Evolutionary conservation across 92 coral and sea anemone species (phyloP), one percentile per base, ranked within the genome.

Genomic region (Siderastrea siderea): DNA sequence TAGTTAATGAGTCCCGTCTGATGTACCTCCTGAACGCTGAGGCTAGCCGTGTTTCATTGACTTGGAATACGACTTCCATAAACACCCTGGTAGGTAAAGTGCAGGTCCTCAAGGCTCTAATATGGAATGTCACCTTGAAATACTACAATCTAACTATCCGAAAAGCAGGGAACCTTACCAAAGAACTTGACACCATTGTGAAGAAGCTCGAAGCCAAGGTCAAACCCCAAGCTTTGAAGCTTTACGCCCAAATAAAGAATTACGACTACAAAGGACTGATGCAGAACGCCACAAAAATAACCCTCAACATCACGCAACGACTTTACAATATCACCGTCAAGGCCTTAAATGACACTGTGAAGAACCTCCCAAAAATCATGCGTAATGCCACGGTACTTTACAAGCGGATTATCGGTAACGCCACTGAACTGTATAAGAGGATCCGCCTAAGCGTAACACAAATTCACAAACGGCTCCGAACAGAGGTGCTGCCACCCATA

Each of bases 51-150:
- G 62, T 95, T 38, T 88, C 94, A 69, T 81, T 95, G 52, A 93
- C 96, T 11, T 95, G 96, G 92, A 95, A 95, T 67, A 91, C 95
- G n/a, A 86, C 98, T 4, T 82, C 98, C 47, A 50, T 81, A 71
- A 91, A 91, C 55, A 91, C 87, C 17, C 67, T 95, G 49, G 83
- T 88, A 1, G 80, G 87, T 63, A 72, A 68, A 15, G 83, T 89
- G 6, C 78, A 95, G 71, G 52, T 84, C 12, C 80, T 94, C 60
- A 93, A 84, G 92, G 75, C 91, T 46, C 51, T 81, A 38, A 59
- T 95, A 68, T 48, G 73, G 58, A 95, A 89, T 26, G 92, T 86
- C 44, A 89, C 95, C 68, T 50, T 80, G 78, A 91, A 87, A 78
- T 84, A 85, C 65, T 95, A 91, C 92, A 95, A 93, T 86, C 76